Evolutionary conservation across 1,140 invertebrate species (phyloP).

Genomic region (Homalodisca vitripennis): DNA sequence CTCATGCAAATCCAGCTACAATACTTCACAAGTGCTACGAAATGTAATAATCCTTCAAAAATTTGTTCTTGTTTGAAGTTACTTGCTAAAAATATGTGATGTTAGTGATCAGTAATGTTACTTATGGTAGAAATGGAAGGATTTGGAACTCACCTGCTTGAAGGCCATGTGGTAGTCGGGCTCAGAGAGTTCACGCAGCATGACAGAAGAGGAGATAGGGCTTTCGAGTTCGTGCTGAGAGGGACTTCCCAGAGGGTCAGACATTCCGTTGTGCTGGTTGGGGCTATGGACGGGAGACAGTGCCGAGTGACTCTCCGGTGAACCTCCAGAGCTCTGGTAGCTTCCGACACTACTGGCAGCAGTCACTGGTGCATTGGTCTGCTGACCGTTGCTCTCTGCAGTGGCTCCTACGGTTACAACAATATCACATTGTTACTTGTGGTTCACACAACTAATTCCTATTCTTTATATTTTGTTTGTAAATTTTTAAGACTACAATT

Average conservation of each 20-base stretch:
- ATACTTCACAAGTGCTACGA: too few relatives aligned
- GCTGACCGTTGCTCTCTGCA: slow-evolving; percentile 32
- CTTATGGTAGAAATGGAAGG: too few relatives aligned
- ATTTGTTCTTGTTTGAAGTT: too few relatives aligned
- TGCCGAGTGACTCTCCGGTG: slow-evolving; percentile 40
- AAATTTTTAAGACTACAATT: too few relatives aligned
- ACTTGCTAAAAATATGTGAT: too few relatives aligned
- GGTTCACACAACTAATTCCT: too few relatives aligned
- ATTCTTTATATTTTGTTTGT: too few relatives aligned
- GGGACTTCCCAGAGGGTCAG: slow-evolving; percentile 7
- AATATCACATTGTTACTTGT: neutral
- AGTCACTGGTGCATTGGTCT: neutral
- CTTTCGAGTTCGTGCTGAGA: too few relatives aligned
- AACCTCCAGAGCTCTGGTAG: slow-evolving; percentile 39
- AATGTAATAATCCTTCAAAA: too few relatives aligned
- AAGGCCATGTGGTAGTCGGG: slow-evolving; percentile 38
- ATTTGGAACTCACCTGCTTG: slow-evolving; percentile 42
- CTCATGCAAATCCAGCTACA: too few relatives aligned
- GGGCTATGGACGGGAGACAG: slow-evolving; percentile 40
- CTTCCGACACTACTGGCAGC: slow-evolving; percentile 33
- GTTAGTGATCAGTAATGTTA: too few relatives aligned
- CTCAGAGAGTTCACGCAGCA: slow-evolving; percentile 32
- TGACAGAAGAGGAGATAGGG: slow-evolving; percentile 29
- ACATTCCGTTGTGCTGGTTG: slow-evolving; percentile 30
- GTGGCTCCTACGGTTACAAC: slow-evolving; percentile 35